Base-by-base conservation (phyloP, 2,888 invertebrate genomes). In the Lycocerus yunnanus region DNA sequence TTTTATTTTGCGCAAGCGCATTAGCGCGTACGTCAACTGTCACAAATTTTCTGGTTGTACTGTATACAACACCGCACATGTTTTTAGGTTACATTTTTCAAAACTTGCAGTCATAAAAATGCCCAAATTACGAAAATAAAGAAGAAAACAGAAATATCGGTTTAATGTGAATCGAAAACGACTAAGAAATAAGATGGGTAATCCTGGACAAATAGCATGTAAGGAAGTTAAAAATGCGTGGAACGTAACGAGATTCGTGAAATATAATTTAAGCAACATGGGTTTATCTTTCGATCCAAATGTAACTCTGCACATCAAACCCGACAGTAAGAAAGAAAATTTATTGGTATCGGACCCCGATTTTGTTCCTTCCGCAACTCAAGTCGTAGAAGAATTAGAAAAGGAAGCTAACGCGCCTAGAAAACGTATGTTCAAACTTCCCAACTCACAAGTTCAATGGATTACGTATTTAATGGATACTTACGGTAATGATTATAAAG, bases 401-500 rank as follows among this genome's bases (percentile, higher is more conserved):
- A 89, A 89, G 59, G 92, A 94, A 81, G 95, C 96, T 0, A 93
- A 90, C 81, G 91, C 92, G 20, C 93, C 94, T 0, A 89, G 93
- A 77, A 89, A 90, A 80, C 90, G 91, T 70, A 89, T 89, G 74
- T 92, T 96, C 79, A 90, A 90, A 85, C 88, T 96, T 81, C 95
- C 96, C 0, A 93, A 94, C 80, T 90, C 92, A 58, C 92, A 94
- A 83, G 92, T 95, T 1, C 91, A 92, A 77, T 95, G 93, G 85
- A 89, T 96, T 70, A 92, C 93, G 11, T 94, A 95, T 84, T 90
- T 97, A 85, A 89, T 97, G 84, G 94, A 96, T 82, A 97, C 95
- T 88, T 93, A 97, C 88, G 94, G 93, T 2, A 92, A 94, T 78
- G 93, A 97, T 86, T 98, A 95, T 84, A 93, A 95, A 88, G n/a